A percentile compares a stretch with the other conserved stretches of the same genome.
Evolutionary conservation across 2,888 invertebrate species (phyloP).

Genomic region (Monoplex corrugatus): DNA sequence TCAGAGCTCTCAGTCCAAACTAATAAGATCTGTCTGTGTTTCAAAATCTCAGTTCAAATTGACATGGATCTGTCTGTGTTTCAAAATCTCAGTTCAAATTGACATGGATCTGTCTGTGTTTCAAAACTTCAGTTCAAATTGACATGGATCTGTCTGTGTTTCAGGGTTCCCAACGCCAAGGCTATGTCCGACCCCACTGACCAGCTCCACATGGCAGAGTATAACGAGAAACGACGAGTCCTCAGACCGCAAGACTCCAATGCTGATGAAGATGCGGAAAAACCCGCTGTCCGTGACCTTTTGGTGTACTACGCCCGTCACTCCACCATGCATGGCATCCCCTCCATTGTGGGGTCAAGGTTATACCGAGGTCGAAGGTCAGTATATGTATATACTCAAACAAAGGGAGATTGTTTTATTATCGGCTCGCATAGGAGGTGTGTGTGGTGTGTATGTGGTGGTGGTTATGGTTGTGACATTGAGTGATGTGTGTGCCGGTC

Average conservation of each 20-base stretch:
- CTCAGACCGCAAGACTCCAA: not conserved
- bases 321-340: constrained; percentile 63
- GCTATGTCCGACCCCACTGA: not conserved
- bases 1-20: too few species aligned
- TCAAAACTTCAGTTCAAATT: too few species aligned
- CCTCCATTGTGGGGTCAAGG: constrained; percentile 60
- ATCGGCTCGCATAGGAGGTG: not conserved
- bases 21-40: too few species aligned
- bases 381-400: not conserved
- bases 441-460: not conserved
- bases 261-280: not conserved
- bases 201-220: constrained; percentile 20
- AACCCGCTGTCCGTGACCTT: constrained; percentile 49
- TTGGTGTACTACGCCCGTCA: constrained; percentile 61
- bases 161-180: not conserved
- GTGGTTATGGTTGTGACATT: constrained; percentile 3
- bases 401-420: not conserved
- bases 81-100: too few species aligned
- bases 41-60: too few species aligned
- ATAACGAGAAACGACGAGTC: constrained; percentile 19
- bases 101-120: not conserved
- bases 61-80: too few species aligned
- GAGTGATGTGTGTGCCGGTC: not conserved
- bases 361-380: constrained; percentile 60
- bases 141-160: not conserved